Conservation (phyloP, 1,140 invertebrate genomes). For the Zaprionus ornatus region DNA sequence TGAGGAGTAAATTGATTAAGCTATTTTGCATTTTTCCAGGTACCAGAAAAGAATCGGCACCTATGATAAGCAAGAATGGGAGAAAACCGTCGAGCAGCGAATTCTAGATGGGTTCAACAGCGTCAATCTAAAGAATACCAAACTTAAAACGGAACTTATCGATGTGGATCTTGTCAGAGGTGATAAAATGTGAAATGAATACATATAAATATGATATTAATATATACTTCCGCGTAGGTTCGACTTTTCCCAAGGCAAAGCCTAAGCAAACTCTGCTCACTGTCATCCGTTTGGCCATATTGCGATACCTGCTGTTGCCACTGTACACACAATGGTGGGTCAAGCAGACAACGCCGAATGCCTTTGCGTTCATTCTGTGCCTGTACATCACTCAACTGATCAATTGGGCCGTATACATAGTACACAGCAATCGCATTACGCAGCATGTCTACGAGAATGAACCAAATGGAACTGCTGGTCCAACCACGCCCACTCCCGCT, state of each 20-base stretch:
- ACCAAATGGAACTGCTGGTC: slow-evolving; percentile 20
- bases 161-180: slow-evolving; percentile 97
- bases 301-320: slow-evolving; percentile 92
- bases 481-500: neutral
- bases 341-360: slow-evolving; percentile 90
- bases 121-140: slow-evolving; percentile 93
- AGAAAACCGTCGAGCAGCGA: slow-evolving; percentile 95
- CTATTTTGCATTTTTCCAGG: slow-evolving; percentile 84
- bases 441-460: slow-evolving; percentile 42
- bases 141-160: slow-evolving; percentile 95
- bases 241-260: slow-evolving; percentile 96
- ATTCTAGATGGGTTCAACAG: slow-evolving; percentile 93
- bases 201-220: neutral
- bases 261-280: slow-evolving; percentile 94
- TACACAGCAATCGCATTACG: slow-evolving; percentile 83
- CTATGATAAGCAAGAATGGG: slow-evolving; percentile 98
- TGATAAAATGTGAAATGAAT: slow-evolving; percentile 49
- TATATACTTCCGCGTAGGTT: slow-evolving; percentile 86
- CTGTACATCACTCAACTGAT: slow-evolving; percentile 91
- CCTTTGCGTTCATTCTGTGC: slow-evolving; percentile 90
- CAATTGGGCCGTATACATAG: slow-evolving; percentile 88
- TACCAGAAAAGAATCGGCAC: slow-evolving; percentile 97
- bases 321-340: slow-evolving; percentile 94
- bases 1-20: neutral
- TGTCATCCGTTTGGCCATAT: slow-evolving; percentile 91